Evolutionary conservation across 2,888 invertebrate genomes (phyloP), one percentile per base, ranked within the genome.

Genomic region (Cryptocheilus praepositus): DNA sequence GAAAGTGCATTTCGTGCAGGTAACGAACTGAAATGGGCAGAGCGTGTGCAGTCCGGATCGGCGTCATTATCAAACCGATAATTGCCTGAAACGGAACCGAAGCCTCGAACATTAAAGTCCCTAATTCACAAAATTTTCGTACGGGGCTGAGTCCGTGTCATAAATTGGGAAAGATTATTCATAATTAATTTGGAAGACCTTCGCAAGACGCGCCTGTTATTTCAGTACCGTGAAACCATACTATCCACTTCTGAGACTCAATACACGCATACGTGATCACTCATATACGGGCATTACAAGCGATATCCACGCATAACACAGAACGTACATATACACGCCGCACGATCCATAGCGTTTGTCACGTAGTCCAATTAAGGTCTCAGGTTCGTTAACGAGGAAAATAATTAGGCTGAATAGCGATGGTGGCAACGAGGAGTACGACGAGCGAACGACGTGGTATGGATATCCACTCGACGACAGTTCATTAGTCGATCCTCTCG

Each of bases 371-470:
- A 78, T 79, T 79, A 81, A 76, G 71, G 63, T 56, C 61, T 74
- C 74, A 72, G 59, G 65, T 70, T 80, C 79, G 81, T 81, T 79
- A 80, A 79, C 81, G 81, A 77, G 70, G 68, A 73, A 74, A 80
- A 81, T 80, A 81, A 80, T 80, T 80, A 81, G 77, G 67, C 67
- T 65, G 70, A 67, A 65, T 66, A 61, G 59, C 59, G 36, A 53
- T 15, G 62, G 21, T 52, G 61, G 44, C 55, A 58, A 52, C 56
- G 61, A 46, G 55, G 22, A 36, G 52, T 51, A 53, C 46, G 52
- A 22, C 53, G 44, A 46, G 13, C 22, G 58, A 18, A 18, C 16
- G 22, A 21, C 18, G 13, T 5, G 2, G 22, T 22, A 21, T 22
- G 53, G 15, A 16, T 51, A 19, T 53, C 53, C 53, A 25, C 53